Evolutionary conservation across 2,113 vertebrate genomes (phyloP).

Genomic region (Dunckerocampus dactyliophorus): DNA sequence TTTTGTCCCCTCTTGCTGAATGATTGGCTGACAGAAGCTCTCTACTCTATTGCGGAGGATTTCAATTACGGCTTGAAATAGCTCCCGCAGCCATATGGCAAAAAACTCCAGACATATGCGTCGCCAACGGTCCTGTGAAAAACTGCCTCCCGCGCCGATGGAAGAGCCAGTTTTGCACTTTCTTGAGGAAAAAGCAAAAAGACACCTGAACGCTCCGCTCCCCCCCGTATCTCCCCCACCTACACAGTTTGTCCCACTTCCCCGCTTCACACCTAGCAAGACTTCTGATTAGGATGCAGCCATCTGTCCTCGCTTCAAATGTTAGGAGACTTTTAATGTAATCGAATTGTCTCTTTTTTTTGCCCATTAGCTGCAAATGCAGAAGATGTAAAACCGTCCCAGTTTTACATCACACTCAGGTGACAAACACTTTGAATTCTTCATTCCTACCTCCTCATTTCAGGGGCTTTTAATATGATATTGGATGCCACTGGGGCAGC

Average conservation of each 20-base stretch:
- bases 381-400: conserved; percentile 44
- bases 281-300: conserved; percentile 70
- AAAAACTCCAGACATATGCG: conserved; percentile 93
- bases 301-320: conserved; percentile 71
- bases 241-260: conserved; percentile 70
- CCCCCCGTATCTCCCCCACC: conserved; percentile 29
- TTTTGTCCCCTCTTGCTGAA: conserved; percentile 39
- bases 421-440: not conserved
- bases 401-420: conserved; percentile 34
- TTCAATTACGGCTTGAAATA: conserved; percentile 97
- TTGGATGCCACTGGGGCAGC: too few species aligned
- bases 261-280: conserved; percentile 74
- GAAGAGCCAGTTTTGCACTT: conserved; percentile 66
- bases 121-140: conserved; percentile 68
- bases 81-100: conserved; percentile 94
- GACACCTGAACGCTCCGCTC: conserved; percentile 58
- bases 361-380: conserved; percentile 55
- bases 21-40: conserved; percentile 77
- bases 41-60: conserved; percentile 95
- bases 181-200: conserved; percentile 61
- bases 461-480: too few species aligned
- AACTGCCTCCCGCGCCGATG: conserved; percentile 49
- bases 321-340: conserved; percentile 60
- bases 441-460: too few species aligned
- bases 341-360: conserved; percentile 56